phyloP scores from a whole-genome alignment of 2,113 vertebrate species.

The Aspidoscelis tigris region DNA sequence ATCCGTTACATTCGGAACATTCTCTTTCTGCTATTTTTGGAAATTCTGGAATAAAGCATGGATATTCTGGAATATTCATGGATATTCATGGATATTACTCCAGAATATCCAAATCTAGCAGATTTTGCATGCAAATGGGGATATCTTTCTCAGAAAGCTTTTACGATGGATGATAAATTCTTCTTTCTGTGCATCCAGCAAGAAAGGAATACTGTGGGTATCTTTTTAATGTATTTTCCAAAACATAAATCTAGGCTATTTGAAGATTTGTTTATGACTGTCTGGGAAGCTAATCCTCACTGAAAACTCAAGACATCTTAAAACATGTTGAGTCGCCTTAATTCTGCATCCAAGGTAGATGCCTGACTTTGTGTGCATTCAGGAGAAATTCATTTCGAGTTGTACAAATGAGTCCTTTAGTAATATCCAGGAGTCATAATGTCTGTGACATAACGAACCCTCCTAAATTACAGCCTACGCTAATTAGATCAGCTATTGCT shows the following conservation, averaged over 20 bases:
- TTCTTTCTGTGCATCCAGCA: not conserved
- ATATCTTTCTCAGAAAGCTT: not conserved
- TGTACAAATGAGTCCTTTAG: constrained; percentile 78
- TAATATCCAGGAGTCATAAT: constrained; percentile 79
- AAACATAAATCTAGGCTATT: constrained; percentile 57
- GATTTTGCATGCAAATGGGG: not conserved
- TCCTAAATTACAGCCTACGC: constrained; percentile 80
- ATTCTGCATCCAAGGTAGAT: constrained; percentile 23
- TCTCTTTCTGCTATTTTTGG: too few species aligned
- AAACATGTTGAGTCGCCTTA: constrained; percentile 45
- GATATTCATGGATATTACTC: too few species aligned
- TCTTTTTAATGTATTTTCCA: constrained; percentile 25
- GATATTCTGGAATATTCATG: too few species aligned
- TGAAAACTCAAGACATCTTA: constrained; percentile 53
- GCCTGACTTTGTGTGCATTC: constrained; percentile 58
- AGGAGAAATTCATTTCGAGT: constrained; percentile 75
- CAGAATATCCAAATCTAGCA: too few species aligned
- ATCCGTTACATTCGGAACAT: too few species aligned
- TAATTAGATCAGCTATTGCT: constrained; percentile 81
- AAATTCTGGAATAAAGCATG: too few species aligned
- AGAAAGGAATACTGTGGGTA: not conserved
- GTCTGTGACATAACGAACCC: constrained; percentile 80
- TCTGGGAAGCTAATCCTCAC: constrained; percentile 53
- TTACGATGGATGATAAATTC: not conserved
- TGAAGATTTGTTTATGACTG: constrained; percentile 66